Evolutionary conservation across 2,113 vertebrate genomes (phyloP).

Genomic region (Epinephelus fuscoguttatus): DNA sequence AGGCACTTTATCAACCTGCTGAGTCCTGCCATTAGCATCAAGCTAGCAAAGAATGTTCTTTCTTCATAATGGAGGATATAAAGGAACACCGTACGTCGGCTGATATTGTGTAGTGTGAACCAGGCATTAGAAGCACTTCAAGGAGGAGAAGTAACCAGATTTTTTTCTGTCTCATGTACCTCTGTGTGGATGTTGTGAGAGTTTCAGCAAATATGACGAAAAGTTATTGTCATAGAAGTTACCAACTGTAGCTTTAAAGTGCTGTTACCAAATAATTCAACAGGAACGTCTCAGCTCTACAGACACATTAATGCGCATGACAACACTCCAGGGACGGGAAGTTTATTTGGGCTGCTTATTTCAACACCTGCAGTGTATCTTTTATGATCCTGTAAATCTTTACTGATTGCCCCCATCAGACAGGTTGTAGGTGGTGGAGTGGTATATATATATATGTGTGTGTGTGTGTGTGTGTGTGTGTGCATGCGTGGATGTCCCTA

Average conservation of each 20-base stretch:
- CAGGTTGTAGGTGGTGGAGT: conserved; percentile 2
- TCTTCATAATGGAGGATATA: no score
- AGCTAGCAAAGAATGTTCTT: no score
- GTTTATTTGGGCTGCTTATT: conserved; percentile 36
- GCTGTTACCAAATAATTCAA: background rate
- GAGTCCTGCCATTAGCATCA: no score
- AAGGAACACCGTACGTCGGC: no score
- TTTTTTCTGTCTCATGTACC: no score
- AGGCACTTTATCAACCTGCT: no score
- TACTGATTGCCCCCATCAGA: conserved; percentile 34
- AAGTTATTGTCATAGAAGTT: no score
- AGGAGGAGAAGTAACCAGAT: no score
- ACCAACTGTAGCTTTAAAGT: background rate
- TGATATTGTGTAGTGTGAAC: no score
- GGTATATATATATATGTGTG: background rate
- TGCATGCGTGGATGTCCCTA: background rate
- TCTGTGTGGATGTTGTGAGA: no score
- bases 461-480: background rate
- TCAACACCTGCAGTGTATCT: conserved; percentile 47
- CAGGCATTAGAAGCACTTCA: no score
- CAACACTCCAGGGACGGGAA: background rate
- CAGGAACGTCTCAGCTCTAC: conserved; percentile 6
- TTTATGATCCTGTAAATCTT: conserved; percentile 51
- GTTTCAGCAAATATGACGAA: no score
- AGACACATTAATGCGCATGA: conserved; percentile 1